These are phyloP conservation scores for Mungos mungo DNA, from an alignment of 2,113 vertebrate species.

Conservation along the genomic window DNA sequence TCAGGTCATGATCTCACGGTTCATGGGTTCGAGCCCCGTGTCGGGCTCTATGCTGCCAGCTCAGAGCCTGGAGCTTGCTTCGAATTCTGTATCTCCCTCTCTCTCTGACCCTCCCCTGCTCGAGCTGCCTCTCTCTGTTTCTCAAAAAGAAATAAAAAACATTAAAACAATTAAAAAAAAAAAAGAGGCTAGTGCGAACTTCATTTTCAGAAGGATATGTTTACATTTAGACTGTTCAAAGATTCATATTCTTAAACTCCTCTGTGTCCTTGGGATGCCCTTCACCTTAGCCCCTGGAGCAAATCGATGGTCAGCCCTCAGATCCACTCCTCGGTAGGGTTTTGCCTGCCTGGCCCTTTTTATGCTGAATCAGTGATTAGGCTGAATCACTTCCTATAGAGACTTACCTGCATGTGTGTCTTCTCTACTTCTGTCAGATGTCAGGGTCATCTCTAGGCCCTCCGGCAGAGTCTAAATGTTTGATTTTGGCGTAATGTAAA, in stretches of 20 bases:
- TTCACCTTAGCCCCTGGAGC: background rate
- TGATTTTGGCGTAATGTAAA: constrained; percentile 10
- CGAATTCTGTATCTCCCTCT: too few relatives aligned
- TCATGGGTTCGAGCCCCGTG: too few relatives aligned
- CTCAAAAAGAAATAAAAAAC: too few relatives aligned
- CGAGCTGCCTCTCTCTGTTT: too few relatives aligned
- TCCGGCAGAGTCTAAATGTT: background rate
- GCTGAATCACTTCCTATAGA: background rate
- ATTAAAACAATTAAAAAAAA: too few relatives aligned
- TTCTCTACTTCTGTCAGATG: background rate
- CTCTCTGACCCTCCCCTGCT: too few relatives aligned
- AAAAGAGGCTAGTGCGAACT: background rate
- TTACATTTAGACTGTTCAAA: background rate
- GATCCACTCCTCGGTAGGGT: background rate
- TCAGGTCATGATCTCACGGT: too few relatives aligned
- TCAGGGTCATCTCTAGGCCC: background rate
- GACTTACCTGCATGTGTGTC: background rate
- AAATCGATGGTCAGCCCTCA: background rate
- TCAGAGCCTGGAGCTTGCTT: too few relatives aligned
- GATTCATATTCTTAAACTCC: background rate
- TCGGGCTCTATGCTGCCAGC: too few relatives aligned
- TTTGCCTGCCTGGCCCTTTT: background rate
- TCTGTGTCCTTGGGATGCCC: background rate
- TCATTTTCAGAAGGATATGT: background rate
- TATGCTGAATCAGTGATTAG: background rate